A percentile compares a stretch with the other conserved stretches of the same genome.
phyloP scores from a whole-genome alignment of 1,140 invertebrate species.

The Spodoptera litura region DNA sequence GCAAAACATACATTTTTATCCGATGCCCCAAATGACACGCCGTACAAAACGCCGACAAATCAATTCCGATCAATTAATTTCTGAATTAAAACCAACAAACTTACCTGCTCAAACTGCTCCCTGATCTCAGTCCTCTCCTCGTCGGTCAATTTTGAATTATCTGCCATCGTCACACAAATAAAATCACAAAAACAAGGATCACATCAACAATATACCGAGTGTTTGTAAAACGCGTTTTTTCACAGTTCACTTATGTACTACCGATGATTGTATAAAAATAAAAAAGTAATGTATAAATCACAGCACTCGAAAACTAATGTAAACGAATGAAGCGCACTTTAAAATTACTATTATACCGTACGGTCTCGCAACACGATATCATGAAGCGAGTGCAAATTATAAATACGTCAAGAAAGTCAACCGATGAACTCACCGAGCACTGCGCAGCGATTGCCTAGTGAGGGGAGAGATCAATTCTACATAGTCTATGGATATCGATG shows the following conservation, averaged over 20 bases:
- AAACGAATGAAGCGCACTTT: slow-evolving; percentile 21
- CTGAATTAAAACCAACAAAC: slow-evolving; percentile 47
- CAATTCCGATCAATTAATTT: slow-evolving; percentile 25
- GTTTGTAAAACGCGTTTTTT: slow-evolving; percentile 55
- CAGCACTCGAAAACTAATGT: slow-evolving; percentile 58
- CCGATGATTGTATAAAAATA: slow-evolving; percentile 58
- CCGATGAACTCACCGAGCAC: slow-evolving; percentile 1
- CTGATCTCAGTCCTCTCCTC: slow-evolving; percentile 83
- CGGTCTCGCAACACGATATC: slow-evolving; percentile 28
- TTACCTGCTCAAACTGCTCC: slow-evolving; percentile 84
- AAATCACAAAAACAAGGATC: slow-evolving; percentile 79
- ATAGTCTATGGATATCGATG: not conserved
- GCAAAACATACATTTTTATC: slow-evolving; percentile 34
- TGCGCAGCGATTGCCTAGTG: slow-evolving; percentile 36
- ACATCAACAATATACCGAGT: slow-evolving; percentile 69
- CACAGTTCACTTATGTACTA: slow-evolving; percentile 73
- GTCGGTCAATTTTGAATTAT: slow-evolving; percentile 84
- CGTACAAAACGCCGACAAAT: slow-evolving; percentile 22
- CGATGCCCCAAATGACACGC: slow-evolving; percentile 18
- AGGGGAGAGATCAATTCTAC: not conserved
- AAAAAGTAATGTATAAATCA: slow-evolving; percentile 65
- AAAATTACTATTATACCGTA: slow-evolving; percentile 4
- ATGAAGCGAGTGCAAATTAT: slow-evolving; percentile 42
- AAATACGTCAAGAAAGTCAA: slow-evolving; percentile 45
- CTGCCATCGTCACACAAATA: slow-evolving; percentile 79